These are phyloP conservation scores for Molothrus ater DNA, from an alignment of 2,797 vertebrate species.

Conservation along the genomic window DNA sequence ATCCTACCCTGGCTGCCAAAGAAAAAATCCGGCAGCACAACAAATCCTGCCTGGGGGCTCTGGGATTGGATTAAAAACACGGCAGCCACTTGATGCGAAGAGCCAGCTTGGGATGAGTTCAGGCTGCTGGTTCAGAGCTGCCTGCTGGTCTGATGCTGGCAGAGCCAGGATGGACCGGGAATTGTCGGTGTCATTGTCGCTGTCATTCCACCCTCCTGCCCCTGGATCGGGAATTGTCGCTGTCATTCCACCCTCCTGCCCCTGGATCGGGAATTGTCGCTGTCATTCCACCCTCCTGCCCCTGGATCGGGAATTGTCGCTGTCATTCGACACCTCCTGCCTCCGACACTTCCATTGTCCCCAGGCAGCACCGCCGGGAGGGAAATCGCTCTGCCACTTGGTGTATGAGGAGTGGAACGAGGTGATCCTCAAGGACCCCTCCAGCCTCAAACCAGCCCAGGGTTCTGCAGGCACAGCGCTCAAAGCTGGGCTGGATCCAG, in stretches of 20 bases:
- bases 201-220: too few relatives aligned
- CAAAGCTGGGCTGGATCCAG: accelerated
- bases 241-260: too few relatives aligned
- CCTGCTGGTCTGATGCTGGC: accelerated
- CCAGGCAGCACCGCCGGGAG: accelerated
- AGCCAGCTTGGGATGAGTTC: not conserved
- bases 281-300: too few relatives aligned
- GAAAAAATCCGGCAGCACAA: conserved; percentile 2
- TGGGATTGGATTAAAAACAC: not conserved
- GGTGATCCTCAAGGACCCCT: accelerated
- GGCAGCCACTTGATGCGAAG: not conserved
- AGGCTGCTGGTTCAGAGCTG: not conserved
- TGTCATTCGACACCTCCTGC: not conserved
- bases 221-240: too few relatives aligned
- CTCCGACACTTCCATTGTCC: accelerated
- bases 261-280: not conserved
- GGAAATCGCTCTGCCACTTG: accelerated
- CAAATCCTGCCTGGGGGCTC: conserved; percentile 24
- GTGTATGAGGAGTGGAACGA: accelerated
- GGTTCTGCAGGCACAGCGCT: accelerated
- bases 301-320: not conserved
- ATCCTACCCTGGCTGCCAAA: not conserved
- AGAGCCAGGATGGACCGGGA: not conserved
- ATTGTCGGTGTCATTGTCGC: too few relatives aligned
- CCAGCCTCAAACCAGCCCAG: not conserved